A percentile compares a stretch with the other conserved stretches of the same genome.
Conservation (phyloP, 2,888 invertebrate species). For the Steinernema hermaphroditum region DNA sequence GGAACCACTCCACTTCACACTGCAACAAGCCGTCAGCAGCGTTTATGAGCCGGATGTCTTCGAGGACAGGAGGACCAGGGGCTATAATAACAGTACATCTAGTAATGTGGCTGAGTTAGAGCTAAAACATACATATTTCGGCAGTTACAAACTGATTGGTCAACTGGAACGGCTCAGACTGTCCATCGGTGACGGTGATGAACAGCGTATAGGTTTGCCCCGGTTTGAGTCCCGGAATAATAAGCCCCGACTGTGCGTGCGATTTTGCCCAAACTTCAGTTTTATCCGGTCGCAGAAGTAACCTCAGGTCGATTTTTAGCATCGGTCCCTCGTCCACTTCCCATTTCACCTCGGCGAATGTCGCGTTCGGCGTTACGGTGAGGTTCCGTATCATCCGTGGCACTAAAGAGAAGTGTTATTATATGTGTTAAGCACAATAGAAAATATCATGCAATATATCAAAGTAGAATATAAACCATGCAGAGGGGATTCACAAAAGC, state of each 20-base stretch:
- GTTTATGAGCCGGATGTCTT: slow-evolving; percentile 56
- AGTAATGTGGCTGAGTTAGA: neutral
- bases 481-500: neutral
- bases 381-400: slow-evolving; percentile 63
- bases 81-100: slow-evolving; percentile 41
- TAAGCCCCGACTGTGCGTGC: slow-evolving; percentile 44
- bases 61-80: slow-evolving; percentile 56
- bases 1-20: slow-evolving; percentile 64
- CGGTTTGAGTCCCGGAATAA: slow-evolving; percentile 48
- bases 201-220: slow-evolving; percentile 58
- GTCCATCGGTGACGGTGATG: slow-evolving; percentile 57
- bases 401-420: slow-evolving; percentile 46
- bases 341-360: slow-evolving; percentile 57
- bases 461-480: neutral
- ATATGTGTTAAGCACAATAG: neutral
- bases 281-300: slow-evolving; percentile 28
- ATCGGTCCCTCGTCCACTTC: slow-evolving; percentile 49
- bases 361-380: slow-evolving; percentile 51
- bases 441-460: slow-evolving; percentile 9
- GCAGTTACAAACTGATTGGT: slow-evolving; percentile 59
- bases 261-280: slow-evolving; percentile 40
- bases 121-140: slow-evolving; percentile 52
- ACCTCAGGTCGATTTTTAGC: slow-evolving; percentile 58
- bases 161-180: slow-evolving; percentile 54
- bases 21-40: slow-evolving; percentile 42